Evolutionary conservation across 2,888 invertebrate species (phyloP).

Genomic region (Diloba caeruleocephala): DNA sequence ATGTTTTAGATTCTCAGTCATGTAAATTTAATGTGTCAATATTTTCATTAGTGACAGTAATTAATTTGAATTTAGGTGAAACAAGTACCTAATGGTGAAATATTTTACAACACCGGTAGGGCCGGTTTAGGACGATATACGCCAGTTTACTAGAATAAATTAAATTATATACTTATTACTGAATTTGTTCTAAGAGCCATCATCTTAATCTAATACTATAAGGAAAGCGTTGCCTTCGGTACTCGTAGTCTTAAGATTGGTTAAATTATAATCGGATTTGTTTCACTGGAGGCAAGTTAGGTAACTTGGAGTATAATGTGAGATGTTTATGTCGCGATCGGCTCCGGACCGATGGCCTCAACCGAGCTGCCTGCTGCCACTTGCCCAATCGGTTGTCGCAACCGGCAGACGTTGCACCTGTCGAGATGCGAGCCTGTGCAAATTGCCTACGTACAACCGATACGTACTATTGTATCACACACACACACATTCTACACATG

Average conservation of each 20-base stretch:
- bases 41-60: constrained; percentile 20
- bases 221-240: constrained; percentile 49
- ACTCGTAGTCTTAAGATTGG: constrained; percentile 65
- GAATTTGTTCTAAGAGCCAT: constrained; percentile 59
- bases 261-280: constrained; percentile 80
- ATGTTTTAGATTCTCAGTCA: constrained; percentile 13
- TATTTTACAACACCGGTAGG: constrained; percentile 66
- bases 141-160: constrained; percentile 62
- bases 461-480: constrained; percentile 64
- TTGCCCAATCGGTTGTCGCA: constrained; percentile 86
- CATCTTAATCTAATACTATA: constrained; percentile 52
- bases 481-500: constrained; percentile 58
- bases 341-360: constrained; percentile 82
- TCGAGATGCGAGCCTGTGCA: constrained; percentile 81
- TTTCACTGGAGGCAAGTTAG: constrained; percentile 75
- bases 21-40: constrained; percentile 23
- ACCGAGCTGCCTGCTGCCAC: constrained; percentile 72
- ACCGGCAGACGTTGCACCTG: constrained; percentile 85
- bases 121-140: constrained; percentile 71
- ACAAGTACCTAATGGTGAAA: constrained; percentile 64
- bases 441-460: constrained; percentile 71
- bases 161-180: constrained; percentile 59
- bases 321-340: constrained; percentile 83
- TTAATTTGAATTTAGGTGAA: constrained; percentile 51
- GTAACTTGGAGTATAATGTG: constrained; percentile 80